Evolutionary conservation across 2,888 invertebrate genomes (phyloP), one percentile per base, ranked within the genome.

Genomic region (Zaprionus obscuricornis): DNA sequence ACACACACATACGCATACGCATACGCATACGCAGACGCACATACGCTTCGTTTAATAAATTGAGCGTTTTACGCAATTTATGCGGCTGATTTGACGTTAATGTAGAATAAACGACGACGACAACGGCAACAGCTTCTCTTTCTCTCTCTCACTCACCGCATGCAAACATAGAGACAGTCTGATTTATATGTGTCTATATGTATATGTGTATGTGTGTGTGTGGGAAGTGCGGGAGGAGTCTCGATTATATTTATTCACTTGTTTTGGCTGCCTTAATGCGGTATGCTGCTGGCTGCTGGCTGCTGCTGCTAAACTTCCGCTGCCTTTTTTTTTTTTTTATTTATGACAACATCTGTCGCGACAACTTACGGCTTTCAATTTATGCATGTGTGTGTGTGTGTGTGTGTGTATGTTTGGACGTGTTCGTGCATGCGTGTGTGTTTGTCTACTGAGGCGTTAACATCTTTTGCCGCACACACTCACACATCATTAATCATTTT

Each of bases 401-500:
- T 10, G 14, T 40, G 50, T 11, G 36, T 33, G 40, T 33, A 40
- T 39, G 18, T 37, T n/a, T 50, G 24, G 39, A 31, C 27, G 34
- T 10, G 14, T 40, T 46, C n/a, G 36, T 33, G 40, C 29, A 40
- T 39, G 18, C 33, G 39, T 46, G 18, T 45, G 39, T 58, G 43
- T 42, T 46, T 55, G 65, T 66, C 66, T 76, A 73, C 58, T 62
- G 63, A 66, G 62, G 85, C 77, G 77, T 77, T 78, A 82, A 78
- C 78, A 70, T 74, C 52, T 59, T n/a, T 47, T 55, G 65, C 81
- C 77, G 82, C 85, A 84, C 85, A 59, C 49, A 69, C 73, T 86
- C 87, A 87, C n/a, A 27, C 85, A 81, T 87, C 89, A 88, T 89
- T 89, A 88, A 89, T 89, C 89, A 89, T 88, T 87, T 79, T n/a